phyloP scores from a whole-genome alignment of 2,888 invertebrate genomes.

The Alloscopus bannaensis region DNA sequence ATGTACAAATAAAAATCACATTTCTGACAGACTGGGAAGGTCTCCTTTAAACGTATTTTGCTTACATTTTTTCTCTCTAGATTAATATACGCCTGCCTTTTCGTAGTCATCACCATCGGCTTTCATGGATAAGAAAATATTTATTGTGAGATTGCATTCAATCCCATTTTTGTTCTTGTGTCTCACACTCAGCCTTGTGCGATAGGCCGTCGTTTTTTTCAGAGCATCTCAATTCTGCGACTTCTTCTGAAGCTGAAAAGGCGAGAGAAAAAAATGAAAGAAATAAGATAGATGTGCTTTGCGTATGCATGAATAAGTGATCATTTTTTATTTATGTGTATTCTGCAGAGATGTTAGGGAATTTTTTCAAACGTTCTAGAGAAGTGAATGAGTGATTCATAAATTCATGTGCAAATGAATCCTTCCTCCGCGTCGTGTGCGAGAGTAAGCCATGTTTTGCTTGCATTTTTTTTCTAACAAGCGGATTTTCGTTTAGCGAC shows the following conservation, averaged over 20 bases:
- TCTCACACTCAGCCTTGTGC: slow-evolving; percentile 45
- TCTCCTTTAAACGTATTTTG: slow-evolving; percentile 5
- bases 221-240: background rate
- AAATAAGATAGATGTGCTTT: slow-evolving; percentile 3
- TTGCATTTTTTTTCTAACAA: background rate
- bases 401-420: slow-evolving; percentile 19
- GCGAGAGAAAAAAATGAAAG: slow-evolving; percentile 15
- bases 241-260: background rate
- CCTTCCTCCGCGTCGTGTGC: background rate
- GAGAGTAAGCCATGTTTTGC: background rate
- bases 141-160: slow-evolving; percentile 13
- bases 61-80: too few relatives aligned
- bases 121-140: background rate
- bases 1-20: slow-evolving; percentile 8
- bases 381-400: background rate
- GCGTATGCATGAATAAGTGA: slow-evolving; percentile 25
- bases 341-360: slow-evolving; percentile 1
- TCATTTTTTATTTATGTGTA: too few relatives aligned
- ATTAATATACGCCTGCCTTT: too few relatives aligned
- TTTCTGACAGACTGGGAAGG: slow-evolving; percentile 32
- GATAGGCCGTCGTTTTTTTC: background rate
- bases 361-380: slow-evolving; percentile 19
- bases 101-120: background rate
- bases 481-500: slow-evolving; percentile 4
- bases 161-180: slow-evolving; percentile 48